Evolutionary conservation across 2,113 vertebrate genomes (phyloP), one percentile per base, ranked within the genome.

Genomic region (Silurus glanis): DNA sequence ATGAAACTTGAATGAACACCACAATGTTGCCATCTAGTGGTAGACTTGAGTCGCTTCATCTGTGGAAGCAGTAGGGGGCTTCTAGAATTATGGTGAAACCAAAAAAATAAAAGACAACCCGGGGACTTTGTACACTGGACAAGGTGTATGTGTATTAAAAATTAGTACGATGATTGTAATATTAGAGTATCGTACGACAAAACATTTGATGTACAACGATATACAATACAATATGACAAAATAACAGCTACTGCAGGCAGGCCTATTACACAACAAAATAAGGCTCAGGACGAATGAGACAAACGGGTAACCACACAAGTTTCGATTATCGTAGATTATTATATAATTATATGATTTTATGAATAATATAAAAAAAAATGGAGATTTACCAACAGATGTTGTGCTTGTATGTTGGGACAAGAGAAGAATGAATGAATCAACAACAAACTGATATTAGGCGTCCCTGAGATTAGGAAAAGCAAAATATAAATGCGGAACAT

Each of bases 21-120:
- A 86, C 61, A 49, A 83, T 92, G 87, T 91, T 83, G 87, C 92
- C 94, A 94, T 94, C 94, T 94, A 90, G 92, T 91, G 94, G 82
- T 7, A 9, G 17, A 87, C 0, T 13, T 83, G 0, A 53, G 89
- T 79, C 64, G 87, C 75, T 87, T 80, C 89, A 79, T 10, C 82
- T 59, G 3, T 25, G 9, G 16, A 49, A 3, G 72, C 16, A 84
- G 3, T n/a, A 19, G n/a, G 8, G 21, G 28, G 17, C 47, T 66
- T 69, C n/a, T 25, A 51, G 23, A 23, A n/a, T 28, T 25, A 69
- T 61, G 2, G 28, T 59, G 28, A 61, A 80, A 80, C 5, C 28
- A 47, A 61, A 61, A 61, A 80, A 37, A 23, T 0, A 61, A 80
- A 45, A 80, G 16, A 78, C 49, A 55, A 56, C 21, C 51, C 19